Evolutionary conservation across 2,888 invertebrate genomes (phyloP).

Genomic region (Petrolisthes manimaculis): DNA sequence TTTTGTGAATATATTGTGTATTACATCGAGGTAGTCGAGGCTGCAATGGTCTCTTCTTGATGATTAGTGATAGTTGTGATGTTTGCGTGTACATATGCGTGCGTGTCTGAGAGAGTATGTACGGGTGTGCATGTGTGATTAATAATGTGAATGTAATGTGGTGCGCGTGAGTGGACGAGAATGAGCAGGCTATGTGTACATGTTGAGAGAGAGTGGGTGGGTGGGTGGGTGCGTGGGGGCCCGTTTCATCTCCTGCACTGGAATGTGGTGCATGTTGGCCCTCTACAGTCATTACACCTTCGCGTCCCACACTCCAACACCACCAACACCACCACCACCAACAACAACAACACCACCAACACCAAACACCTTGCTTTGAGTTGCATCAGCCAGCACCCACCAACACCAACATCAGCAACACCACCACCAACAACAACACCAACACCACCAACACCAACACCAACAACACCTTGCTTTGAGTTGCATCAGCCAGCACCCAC

Average conservation of each 20-base stretch:
- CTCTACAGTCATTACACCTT: not conserved
- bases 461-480: not conserved
- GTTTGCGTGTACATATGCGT: not conserved
- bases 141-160: not conserved
- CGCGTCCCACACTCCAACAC: not conserved
- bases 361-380: not conserved
- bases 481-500: too few relatives aligned
- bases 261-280: not conserved
- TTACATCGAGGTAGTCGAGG: too few relatives aligned
- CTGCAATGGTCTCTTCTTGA: not conserved
- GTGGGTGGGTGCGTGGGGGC: too few relatives aligned
- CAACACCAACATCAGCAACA: not conserved
- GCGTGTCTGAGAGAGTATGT: not conserved
- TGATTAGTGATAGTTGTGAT: not conserved
- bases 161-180: too few relatives aligned
- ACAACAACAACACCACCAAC: not conserved
- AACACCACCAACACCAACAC: not conserved
- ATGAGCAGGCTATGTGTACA: too few relatives aligned
- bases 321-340: not conserved
- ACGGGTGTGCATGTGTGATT: not conserved
- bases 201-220: too few relatives aligned
- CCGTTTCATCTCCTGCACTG: not conserved
- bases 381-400: too few relatives aligned
- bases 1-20: too few relatives aligned
- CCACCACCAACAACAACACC: not conserved